Conservation (phyloP, 2,888 invertebrate species). For the Meloe dianella region DNA sequence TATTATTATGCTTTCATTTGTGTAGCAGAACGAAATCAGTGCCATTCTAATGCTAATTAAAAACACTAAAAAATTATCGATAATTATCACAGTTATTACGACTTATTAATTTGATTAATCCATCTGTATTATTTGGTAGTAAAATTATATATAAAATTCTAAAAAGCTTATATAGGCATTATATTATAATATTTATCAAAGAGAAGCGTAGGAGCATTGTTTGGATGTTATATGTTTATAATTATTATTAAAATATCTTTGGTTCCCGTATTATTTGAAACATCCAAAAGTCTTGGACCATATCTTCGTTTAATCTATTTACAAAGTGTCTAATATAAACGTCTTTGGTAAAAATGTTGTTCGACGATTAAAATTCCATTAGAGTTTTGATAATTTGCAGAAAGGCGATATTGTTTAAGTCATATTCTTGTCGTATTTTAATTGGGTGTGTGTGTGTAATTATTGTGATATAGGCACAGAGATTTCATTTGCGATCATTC, state of each 20-base stretch:
- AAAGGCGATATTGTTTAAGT: neutral
- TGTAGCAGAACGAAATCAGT: conserved; percentile 17
- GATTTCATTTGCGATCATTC: conserved; percentile 28
- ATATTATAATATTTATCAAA: neutral
- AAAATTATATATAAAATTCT: conserved; percentile 6
- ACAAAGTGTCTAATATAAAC: too few relatives aligned
- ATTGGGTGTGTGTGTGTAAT: neutral
- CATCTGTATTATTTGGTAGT: conserved; percentile 1
- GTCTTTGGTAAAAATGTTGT: conserved; percentile 11
- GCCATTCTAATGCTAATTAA: conserved; percentile 25
- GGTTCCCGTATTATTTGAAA: neutral
- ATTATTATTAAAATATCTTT: neutral
- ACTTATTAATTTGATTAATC: neutral
- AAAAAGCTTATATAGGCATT: conserved; percentile 12
- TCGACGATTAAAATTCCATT: neutral
- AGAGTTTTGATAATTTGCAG: neutral
- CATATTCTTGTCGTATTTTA: neutral
- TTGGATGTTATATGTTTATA: neutral
- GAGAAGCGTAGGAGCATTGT: conserved; percentile 3
- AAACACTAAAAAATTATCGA: conserved; percentile 30
- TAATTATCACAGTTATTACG: conserved; percentile 24
- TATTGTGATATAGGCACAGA: neutral
- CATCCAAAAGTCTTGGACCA: conserved; percentile 1
- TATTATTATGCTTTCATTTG: neutral
- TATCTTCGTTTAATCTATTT: too few relatives aligned